These are phyloP conservation scores for Pantherophis vulpinus DNA, from an alignment of 2,797 vertebrate genomes.

Conservation along the genomic window DNA sequence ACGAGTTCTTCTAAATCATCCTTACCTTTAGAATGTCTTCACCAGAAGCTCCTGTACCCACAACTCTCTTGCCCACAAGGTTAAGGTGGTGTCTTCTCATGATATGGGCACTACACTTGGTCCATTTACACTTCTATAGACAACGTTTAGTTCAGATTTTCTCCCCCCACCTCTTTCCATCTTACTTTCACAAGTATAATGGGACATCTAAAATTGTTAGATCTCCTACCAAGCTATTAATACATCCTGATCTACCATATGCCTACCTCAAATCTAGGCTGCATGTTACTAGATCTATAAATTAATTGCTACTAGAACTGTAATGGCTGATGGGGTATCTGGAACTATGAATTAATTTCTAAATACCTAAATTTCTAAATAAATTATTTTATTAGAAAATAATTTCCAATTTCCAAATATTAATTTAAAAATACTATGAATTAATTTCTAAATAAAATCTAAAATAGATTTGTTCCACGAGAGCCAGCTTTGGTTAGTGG, in stretches of 20 bases:
- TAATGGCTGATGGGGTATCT: neutral
- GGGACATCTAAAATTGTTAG: neutral
- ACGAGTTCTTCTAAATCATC: neutral
- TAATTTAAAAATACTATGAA: neutral
- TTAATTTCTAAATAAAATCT: neutral
- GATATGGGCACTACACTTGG: neutral
- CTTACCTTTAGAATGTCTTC: neutral
- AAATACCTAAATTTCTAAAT: too few species aligned
- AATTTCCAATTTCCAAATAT: too few species aligned
- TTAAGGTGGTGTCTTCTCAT: neutral
- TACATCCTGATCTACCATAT: neutral
- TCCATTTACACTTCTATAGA: neutral
- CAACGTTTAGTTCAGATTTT: neutral
- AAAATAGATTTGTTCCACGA: neutral
- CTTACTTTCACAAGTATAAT: neutral
- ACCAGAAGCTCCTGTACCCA: neutral
- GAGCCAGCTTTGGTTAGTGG: neutral
- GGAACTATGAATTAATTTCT: neutral
- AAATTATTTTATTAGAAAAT: too few species aligned
- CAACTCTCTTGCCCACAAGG: neutral
- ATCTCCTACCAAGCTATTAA: neutral
- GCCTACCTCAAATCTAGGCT: neutral
- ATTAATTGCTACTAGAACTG: neutral
- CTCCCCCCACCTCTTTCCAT: neutral
- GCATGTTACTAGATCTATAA: neutral